Evolutionary conservation across 2,888 invertebrate species (phyloP), one percentile per base, ranked within the genome.

Genomic region (Zaprionus obscuricornis): DNA sequence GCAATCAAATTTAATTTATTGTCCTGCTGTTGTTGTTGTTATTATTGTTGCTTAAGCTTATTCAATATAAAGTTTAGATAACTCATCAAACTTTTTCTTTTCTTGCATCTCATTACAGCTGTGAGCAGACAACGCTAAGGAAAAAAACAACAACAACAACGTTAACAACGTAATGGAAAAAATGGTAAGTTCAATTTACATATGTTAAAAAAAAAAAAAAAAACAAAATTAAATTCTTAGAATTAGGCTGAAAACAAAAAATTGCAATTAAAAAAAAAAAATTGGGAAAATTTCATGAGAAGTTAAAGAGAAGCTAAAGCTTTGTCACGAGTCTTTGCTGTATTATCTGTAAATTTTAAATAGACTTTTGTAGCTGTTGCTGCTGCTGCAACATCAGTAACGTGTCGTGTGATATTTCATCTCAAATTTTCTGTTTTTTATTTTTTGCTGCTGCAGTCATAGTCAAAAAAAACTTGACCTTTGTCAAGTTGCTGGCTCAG

Each of bases 111-210:
- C 66, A 49, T 76, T 83, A 58, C 76, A 74, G 84, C 39, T 59
- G 10, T 1, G 33, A 42, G 29, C 36, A 51, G 40, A 18, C 14
- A 36, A 26, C 20, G 22, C 22, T 3, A 8, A 37, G 13, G 14
- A 37, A 54, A 52, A 33, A 26, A 29, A 7, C 20, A 47, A 29
- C 4, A 45, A 58, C 18, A 58, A 39, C 13, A 65, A 52, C 49
- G 55, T 45, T 42, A 45, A 65, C 55, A 72, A 74, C 59, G 85
- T 77, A 82, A 79, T 79, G 81, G 82, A 86, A 66, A 76, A 86
- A 76, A 77, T 84, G 85, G 82, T 82, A 49, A 85, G 82, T 65
- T 45, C 1, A 36, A 27, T 42, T 33, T 5, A 8, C 3, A 8
- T n/a, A n/a, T n/a, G n/a, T n/a, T n/a, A n/a, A n/a, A n/a, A n/a